phyloP scores from a whole-genome alignment of 2,797 vertebrate species.

The Alauda arvensis region DNA sequence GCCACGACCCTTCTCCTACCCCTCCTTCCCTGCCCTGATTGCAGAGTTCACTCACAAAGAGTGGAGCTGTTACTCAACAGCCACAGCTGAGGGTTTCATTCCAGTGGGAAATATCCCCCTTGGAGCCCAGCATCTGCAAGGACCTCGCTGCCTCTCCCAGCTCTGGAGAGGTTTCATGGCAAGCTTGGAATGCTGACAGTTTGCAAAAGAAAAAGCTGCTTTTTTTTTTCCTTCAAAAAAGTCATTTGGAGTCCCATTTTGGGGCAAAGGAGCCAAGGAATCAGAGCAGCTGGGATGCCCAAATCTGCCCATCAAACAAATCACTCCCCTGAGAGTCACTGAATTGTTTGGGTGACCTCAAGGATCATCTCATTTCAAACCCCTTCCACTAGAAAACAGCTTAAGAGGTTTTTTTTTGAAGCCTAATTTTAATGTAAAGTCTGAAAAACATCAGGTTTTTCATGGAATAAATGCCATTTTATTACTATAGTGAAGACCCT shows the following conservation, averaged over 20 bases:
- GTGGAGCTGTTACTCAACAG: not conserved
- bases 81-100: not conserved
- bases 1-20: not conserved
- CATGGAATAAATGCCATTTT: not conserved
- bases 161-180: not conserved
- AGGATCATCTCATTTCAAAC: not conserved
- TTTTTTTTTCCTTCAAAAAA: not conserved
- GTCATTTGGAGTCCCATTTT: not conserved
- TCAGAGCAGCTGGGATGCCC: not conserved
- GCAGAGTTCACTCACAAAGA: not conserved
- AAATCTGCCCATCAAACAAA: not conserved
- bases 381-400: not conserved
- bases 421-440: not conserved
- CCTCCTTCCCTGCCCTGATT: rapidly evolving
- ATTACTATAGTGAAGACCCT: not conserved
- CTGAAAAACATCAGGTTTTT: not conserved
- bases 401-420: not conserved
- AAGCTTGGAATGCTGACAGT: not conserved
- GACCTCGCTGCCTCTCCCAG: not conserved
- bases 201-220: not conserved
- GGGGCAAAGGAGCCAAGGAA: not conserved
- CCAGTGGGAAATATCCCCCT: not conserved
- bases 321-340: not conserved
- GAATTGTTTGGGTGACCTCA: not conserved
- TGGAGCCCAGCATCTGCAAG: not conserved